Percentiles rank a stretch among this genome's conserved stretches.
These are phyloP conservation scores for Eristalis intricaria DNA, from an alignment of 2,888 invertebrate genomes.

Conservation along the genomic window DNA sequence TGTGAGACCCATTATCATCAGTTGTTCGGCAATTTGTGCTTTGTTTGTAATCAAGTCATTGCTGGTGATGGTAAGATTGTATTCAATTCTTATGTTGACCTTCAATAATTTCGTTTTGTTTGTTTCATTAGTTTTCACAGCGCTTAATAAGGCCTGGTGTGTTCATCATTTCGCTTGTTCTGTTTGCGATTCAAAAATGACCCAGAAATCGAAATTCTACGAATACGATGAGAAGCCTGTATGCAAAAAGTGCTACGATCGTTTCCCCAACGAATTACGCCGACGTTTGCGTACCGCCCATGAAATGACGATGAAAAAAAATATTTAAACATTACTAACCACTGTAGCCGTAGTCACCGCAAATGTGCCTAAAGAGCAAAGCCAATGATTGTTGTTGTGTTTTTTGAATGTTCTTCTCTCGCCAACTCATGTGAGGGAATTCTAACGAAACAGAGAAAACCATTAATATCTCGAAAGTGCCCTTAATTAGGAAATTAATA, in stretches of 20 bases:
- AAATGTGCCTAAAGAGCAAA: conserved; percentile 47
- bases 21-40: conserved; percentile 99
- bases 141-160: conserved; percentile 99
- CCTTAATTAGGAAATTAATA: conserved; percentile 29
- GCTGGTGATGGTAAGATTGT: conserved; percentile 93
- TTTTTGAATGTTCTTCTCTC: conserved; percentile 15
- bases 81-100: not conserved
- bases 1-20: conserved; percentile 99
- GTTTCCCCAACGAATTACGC: conserved; percentile 96
- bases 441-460: conserved; percentile 4
- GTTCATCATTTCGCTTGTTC: conserved; percentile 99
- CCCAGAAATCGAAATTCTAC: conserved; percentile 98
- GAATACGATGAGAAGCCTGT: conserved; percentile 99
- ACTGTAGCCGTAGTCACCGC: conserved; percentile 9
- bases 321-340: conserved; percentile 70
- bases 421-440: conserved; percentile 15
- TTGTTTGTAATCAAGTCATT: conserved; percentile 99
- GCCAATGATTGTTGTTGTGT: conserved; percentile 40
- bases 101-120: not conserved
- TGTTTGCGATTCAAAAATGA: conserved; percentile 97
- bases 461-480: conserved; percentile 63
- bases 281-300: conserved; percentile 95
- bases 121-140: conserved; percentile 91
- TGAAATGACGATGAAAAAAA: conserved; percentile 87
- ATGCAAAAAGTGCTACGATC: conserved; percentile 99